Evolutionary conservation across 2,888 invertebrate genomes (phyloP).

Genomic region (Cheilosia variabilis): DNA sequence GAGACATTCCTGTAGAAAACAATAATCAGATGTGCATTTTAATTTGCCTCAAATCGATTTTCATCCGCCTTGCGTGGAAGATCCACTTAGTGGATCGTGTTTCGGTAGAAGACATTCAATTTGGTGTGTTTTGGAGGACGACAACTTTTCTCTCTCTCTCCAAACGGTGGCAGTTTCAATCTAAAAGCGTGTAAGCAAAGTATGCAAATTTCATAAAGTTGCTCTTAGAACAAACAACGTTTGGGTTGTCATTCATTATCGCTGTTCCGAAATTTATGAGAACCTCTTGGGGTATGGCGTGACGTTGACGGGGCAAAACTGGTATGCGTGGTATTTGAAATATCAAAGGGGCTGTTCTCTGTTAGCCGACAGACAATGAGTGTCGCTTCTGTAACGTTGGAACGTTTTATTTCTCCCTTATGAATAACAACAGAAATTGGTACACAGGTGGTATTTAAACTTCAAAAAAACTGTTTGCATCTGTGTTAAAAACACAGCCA

Average conservation of each 20-base stretch:
- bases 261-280: neutral
- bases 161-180: neutral
- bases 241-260: neutral
- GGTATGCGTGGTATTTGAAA: no score
- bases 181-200: neutral
- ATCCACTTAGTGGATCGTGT: slow-evolving; percentile 16
- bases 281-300: no score
- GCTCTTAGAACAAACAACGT: no score
- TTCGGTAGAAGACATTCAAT: slow-evolving; percentile 18
- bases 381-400: no score
- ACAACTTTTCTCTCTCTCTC: slow-evolving; percentile 57
- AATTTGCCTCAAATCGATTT: slow-evolving; percentile 26
- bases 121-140: slow-evolving; percentile 49
- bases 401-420: no score
- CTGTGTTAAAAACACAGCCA: no score
- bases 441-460: no score
- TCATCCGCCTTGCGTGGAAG: slow-evolving; percentile 7
- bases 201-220: slow-evolving; percentile 18
- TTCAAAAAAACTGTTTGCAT: no score
- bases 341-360: no score
- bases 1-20: neutral
- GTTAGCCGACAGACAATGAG: no score
- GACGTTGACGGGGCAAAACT: no score
- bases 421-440: no score
- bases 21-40: slow-evolving; percentile 20